A percentile compares a stretch with the other conserved stretches of the same genome.
Conservation (phyloP, 2,797 vertebrate genomes). For the Anguilla marmorata region DNA sequence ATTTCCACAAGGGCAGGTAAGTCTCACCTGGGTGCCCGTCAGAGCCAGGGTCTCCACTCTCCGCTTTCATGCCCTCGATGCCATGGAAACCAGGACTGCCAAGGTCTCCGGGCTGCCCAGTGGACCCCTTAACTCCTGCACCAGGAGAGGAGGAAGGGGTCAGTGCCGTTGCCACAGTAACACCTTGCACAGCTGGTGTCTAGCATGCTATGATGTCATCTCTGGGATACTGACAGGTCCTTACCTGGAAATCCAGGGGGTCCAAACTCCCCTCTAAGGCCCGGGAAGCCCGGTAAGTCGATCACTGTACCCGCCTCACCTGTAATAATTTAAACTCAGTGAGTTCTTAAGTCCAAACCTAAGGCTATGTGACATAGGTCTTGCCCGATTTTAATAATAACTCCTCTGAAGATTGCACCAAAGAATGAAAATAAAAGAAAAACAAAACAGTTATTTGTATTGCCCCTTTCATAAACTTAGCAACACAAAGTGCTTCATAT, state of each 20-base stretch:
- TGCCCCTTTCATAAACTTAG: not conserved
- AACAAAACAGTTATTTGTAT: not conserved
- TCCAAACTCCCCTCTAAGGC: constrained; percentile 82
- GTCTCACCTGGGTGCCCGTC: constrained; percentile 59
- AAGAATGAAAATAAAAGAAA: not conserved
- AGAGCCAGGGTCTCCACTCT: constrained; percentile 59
- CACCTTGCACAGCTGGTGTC: not conserved
- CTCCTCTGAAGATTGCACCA: not conserved
- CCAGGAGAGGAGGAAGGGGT: not conserved
- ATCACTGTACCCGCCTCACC: constrained; percentile 77
- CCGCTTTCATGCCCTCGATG: constrained; percentile 68
- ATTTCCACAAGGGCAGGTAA: not conserved
- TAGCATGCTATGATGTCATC: not conserved
- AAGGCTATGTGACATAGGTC: not conserved
- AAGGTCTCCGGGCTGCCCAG: constrained; percentile 59
- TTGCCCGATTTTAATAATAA: not conserved
- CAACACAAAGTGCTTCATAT: not conserved
- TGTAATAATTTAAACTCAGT: constrained; percentile 46
- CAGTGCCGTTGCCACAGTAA: not conserved
- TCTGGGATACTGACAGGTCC: constrained; percentile 23
- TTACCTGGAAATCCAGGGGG: constrained; percentile 76
- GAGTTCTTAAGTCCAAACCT: not conserved
- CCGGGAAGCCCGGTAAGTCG: constrained; percentile 79
- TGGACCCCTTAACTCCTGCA: constrained; percentile 63
- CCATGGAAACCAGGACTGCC: constrained; percentile 69